Base-by-base conservation (phyloP, 2,113 vertebrate species). In the Megaleporinus macrocephalus region DNA sequence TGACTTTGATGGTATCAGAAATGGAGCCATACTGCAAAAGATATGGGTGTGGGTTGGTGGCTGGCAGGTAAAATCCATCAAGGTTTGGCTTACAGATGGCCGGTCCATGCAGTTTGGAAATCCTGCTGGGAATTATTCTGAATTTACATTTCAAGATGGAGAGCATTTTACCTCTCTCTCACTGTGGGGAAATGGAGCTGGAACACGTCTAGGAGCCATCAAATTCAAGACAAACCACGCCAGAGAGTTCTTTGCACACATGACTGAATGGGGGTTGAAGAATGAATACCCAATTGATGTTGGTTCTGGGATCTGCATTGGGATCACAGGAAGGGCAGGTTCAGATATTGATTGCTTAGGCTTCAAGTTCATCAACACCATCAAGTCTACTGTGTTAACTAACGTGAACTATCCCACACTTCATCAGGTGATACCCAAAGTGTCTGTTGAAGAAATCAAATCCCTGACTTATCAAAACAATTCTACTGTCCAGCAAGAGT, bases 251-350 rank as follows among this genome's bases (percentile, higher is more conserved):
- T 84, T 86, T 59, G 72, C 76, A 27, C 11, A 82, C 0, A 88
- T 88, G 85, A 80, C 82, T 12, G 0, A 15, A 9, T 86, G 85
- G 84, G 24, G 5, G 0, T 49, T 86, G 59, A 82, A 88, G 72
- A 84, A 20, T 26, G 85, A 84, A 26, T 86, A 83, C 36, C 78
- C 75, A 1, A n/a, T 80, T 5, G 85, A 88, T 73, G 29, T 59
- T 4, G 79, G 87, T 2, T 86, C 83, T 73, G 87, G 87, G 14
- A 84, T 61, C 69, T 88, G 87, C 69, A 15, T 88, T 11, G 87
- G 85, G 59, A 44, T 88, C n/a, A 0, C 0, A 12, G 81, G 83
- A 41, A 51, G 11, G 0, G 4, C 57, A 18, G 76, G 78, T 63
- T 0, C 29, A 62, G 87, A 87, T 41, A 81, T 87, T n/a, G 74